Evolutionary conservation across 2,888 invertebrate species (phyloP).

Genomic region (Eudemis profundana): DNA sequence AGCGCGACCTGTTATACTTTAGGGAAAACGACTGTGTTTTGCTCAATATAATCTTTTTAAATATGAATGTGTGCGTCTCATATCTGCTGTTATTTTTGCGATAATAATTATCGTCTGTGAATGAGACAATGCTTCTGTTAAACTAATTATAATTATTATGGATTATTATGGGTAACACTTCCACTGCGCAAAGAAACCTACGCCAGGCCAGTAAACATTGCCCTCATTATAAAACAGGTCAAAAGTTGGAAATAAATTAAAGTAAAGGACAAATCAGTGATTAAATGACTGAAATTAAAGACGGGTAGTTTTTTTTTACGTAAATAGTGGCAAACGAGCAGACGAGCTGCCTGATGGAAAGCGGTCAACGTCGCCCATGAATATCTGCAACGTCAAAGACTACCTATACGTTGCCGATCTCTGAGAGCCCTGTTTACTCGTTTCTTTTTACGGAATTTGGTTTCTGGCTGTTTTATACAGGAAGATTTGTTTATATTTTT

Average conservation of each 20-base stretch:
- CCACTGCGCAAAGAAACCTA: conserved; percentile 6
- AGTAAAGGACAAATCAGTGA: conserved; percentile 8
- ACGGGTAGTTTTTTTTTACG: neutral
- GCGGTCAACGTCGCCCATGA: too few species aligned
- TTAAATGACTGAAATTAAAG: conserved; percentile 10
- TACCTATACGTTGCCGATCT: too few species aligned
- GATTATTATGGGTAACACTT: conserved; percentile 18
- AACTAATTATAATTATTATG: conserved; percentile 29
- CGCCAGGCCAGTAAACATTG: conserved; percentile 11
- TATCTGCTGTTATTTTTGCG: conserved; percentile 30
- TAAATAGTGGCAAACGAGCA: too few species aligned
- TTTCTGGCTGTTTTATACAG: too few species aligned
- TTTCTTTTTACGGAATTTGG: neutral
- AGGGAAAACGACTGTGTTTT: conserved; percentile 28
- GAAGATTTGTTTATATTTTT: too few species aligned
- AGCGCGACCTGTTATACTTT: conserved; percentile 9
- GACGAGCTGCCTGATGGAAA: too few species aligned
- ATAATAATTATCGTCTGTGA: conserved; percentile 19
- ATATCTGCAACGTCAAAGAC: too few species aligned
- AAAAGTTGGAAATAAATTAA: conserved; percentile 24
- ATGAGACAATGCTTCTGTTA: conserved; percentile 26
- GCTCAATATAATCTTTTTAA: conserved; percentile 15
- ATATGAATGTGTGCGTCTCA: conserved; percentile 14
- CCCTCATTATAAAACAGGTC: conserved; percentile 23
- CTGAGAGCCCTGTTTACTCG: too few species aligned